Evolutionary conservation across 2,888 invertebrate species (phyloP), one percentile per base, ranked within the genome.

Genomic region (Trypoxylon attenuatum): DNA sequence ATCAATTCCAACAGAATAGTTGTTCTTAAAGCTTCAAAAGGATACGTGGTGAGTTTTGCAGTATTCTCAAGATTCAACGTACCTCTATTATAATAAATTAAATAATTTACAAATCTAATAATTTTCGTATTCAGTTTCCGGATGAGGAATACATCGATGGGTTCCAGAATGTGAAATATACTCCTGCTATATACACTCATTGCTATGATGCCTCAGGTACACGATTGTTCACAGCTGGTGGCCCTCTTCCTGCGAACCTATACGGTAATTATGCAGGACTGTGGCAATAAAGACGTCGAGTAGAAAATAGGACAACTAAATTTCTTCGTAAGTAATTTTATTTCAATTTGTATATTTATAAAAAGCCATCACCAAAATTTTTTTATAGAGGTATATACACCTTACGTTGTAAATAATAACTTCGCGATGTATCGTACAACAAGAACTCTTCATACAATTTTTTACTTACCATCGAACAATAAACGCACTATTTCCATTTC

Each of bases 171-270:
- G 92, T 94, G 57, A 94, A 95, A 88, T 96, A 97, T 87, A 94
- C 94, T 63, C 94, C 97, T 23, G 98, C 98, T 15, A 96, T 98
- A 81, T 98, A 98, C 88, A 97, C 98, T 1, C 98, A 98, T 86
- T 96, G 96, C 88, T 98, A 97, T 87, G 97, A 98, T 87, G 91
- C 93, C 76, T 95, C 94, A 70, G 96, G 97, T 10, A 97, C 96
- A 10, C 89, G 96, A 57, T 90, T 98, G 33, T 98, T 98, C 89
- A 94, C 97, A 0, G 98, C 97, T 6, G 98, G 98, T 5, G 98
- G 98, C 0, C 98, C 98, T 0, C 89, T 98, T 54, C 96, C 97
- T 21, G 95, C 96, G 1, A 95, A 94, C 53, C 89, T 97, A 27
- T 94, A 94, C 69, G 98, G 98, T 55, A 97, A 97, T 89, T 98